These are phyloP conservation scores for Porites australiensis DNA, from an alignment of 64 coral and sea anemone species.

Conservation along the genomic window DNA sequence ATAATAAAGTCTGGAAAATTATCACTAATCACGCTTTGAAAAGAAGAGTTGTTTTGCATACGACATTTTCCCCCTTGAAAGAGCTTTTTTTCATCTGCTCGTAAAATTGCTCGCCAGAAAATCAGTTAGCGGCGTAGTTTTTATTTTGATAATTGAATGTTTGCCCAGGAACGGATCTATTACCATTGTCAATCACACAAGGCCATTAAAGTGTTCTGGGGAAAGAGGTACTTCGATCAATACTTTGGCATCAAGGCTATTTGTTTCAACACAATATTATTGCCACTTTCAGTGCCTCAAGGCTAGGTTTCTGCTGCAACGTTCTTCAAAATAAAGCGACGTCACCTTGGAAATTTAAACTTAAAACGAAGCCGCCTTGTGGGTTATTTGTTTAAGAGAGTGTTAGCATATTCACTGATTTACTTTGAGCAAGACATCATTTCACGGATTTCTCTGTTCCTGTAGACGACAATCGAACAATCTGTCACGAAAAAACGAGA, in stretches of 20 bases:
- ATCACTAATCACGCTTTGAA: slow-evolving; percentile 57
- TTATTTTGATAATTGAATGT: slow-evolving; percentile 93
- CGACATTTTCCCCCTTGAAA: slow-evolving; percentile 14
- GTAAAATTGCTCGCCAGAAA: slow-evolving; percentile 30
- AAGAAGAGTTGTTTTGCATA: slow-evolving; percentile 57
- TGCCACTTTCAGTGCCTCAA: background rate
- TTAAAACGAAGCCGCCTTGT: slow-evolving; percentile 46
- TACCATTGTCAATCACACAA: slow-evolving; percentile 93
- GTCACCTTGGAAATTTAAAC: slow-evolving; percentile 44
- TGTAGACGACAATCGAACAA: background rate
- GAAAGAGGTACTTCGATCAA: slow-evolving; percentile 67
- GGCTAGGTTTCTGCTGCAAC: background rate
- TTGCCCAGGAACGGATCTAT: slow-evolving; percentile 89
- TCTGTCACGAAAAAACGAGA: background rate
- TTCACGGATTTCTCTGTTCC: background rate
- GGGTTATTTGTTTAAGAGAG: slow-evolving; percentile 38
- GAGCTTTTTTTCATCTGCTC: slow-evolving; percentile 9
- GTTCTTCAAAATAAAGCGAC: slow-evolving; percentile 43
- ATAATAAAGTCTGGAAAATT: slow-evolving; percentile 51
- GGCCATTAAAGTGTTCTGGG: slow-evolving; percentile 84
- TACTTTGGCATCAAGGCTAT: slow-evolving; percentile 26
- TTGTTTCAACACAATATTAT: slow-evolving; percentile 29
- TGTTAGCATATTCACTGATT: slow-evolving; percentile 43
- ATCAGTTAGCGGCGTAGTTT: slow-evolving; percentile 74
- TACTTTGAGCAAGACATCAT: background rate